phyloP scores from a whole-genome alignment of 1,140 invertebrate species.

The Leptopilina boulardi region DNA sequence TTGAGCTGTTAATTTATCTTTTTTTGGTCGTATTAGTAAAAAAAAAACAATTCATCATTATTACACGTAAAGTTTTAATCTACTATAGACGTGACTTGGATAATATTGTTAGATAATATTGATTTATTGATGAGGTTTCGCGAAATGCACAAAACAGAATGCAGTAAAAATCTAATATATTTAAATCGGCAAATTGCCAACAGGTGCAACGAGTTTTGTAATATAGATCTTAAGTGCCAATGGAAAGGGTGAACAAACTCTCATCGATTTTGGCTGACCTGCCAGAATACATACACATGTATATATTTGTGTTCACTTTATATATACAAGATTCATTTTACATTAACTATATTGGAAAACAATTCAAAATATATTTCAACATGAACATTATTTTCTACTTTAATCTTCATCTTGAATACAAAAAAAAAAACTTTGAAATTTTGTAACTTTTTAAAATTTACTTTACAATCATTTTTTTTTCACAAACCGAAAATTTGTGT shows the following conservation, averaged over 20 bases:
- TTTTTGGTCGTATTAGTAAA: background rate
- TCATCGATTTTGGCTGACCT: slow-evolving; percentile 26
- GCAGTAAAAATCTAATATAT: slow-evolving; percentile 18
- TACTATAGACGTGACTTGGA: background rate
- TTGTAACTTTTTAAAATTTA: background rate
- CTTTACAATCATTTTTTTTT: too few species aligned
- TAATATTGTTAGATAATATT: slow-evolving; percentile 8
- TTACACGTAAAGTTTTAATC: slow-evolving; percentile 14
- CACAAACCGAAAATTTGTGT: too few species aligned
- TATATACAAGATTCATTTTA: background rate
- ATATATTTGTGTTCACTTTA: slow-evolving; percentile 10
- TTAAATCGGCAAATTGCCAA: slow-evolving; percentile 12
- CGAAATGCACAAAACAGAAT: background rate
- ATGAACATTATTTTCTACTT: background rate
- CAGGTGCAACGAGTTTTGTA: background rate
- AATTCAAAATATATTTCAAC: background rate
- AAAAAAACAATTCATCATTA: background rate
- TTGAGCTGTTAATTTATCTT: background rate
- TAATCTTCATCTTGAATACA: background rate
- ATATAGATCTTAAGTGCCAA: background rate
- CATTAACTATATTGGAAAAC: background rate
- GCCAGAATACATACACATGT: background rate
- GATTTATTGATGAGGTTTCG: background rate
- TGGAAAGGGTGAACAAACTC: background rate
- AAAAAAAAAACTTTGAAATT: background rate